phyloP scores from a whole-genome alignment of 2,113 vertebrate species.

The Sterna hirundo region DNA sequence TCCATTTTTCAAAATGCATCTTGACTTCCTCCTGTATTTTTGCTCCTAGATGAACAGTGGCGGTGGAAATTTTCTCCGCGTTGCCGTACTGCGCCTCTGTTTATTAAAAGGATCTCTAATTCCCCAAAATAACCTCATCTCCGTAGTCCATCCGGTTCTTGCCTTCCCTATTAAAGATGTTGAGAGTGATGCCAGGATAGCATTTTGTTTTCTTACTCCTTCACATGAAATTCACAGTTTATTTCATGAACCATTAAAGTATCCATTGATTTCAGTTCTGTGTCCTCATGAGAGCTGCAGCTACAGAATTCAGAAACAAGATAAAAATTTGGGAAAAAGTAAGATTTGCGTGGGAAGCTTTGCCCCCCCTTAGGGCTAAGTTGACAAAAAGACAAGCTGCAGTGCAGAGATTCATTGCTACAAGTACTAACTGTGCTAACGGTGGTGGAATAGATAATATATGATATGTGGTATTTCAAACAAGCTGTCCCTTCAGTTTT shows the following conservation, averaged over 20 bases:
- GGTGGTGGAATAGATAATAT: not conserved
- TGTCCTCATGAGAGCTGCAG: not conserved
- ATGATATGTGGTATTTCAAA: not conserved
- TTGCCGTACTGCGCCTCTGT: not conserved
- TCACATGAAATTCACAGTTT: not conserved
- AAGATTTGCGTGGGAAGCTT: not conserved
- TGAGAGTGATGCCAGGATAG: not conserved
- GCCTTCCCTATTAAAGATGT: not conserved
- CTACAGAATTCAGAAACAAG: not conserved
- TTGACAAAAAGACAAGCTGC: not conserved
- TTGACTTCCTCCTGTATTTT: not conserved
- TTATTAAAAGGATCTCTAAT: not conserved
- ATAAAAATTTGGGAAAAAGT: not conserved
- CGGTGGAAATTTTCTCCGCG: not conserved
- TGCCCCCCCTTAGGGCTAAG: not conserved
- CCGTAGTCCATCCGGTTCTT: not conserved
- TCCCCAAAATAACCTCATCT: not conserved
- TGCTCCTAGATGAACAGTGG: not conserved
- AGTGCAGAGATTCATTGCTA: fast-evolving
- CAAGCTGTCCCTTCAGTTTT: not conserved
- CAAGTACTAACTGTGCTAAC: not conserved
- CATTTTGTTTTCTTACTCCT: not conserved
- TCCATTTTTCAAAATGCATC: not conserved
- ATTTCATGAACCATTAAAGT: not conserved
- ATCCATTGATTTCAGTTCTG: not conserved